Conservation (phyloP, 1,140 invertebrate genomes). For the Muscidifurax raptorellus region DNA sequence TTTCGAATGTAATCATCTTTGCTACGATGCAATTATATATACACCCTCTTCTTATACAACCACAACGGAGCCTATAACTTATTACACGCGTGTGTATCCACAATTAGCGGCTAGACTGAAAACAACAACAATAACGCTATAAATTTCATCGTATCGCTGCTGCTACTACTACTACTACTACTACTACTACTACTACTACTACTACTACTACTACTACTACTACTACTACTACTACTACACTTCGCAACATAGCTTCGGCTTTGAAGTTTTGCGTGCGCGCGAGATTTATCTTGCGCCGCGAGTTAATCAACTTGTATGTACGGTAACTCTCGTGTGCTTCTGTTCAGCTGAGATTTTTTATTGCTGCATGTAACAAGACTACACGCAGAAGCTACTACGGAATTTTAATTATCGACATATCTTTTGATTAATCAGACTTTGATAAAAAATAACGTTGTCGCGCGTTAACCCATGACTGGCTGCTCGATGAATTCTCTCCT, state of each 20-base stretch:
- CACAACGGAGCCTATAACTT: neutral
- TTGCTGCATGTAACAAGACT: neutral
- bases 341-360: neutral
- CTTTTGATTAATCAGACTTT: no score
- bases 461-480: neutral
- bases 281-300: constrained; percentile 14
- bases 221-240: neutral
- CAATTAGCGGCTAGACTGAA: constrained; percentile 37
- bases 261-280: neutral
- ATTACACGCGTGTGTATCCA: constrained; percentile 2
- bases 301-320: neutral
- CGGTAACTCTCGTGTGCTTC: neutral
- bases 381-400: no score
- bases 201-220: no score
- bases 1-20: constrained; percentile 23
- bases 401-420: no score
- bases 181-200: neutral
- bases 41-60: neutral
- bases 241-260: neutral
- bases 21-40: neutral
- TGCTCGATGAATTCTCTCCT: constrained; percentile 2
- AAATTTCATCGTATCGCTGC: constrained; percentile 25
- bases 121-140: constrained; percentile 22
- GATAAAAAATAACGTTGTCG: neutral
- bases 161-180: neutral